Base-by-base conservation (phyloP, 1,140 invertebrate genomes). In the Copidosoma floridanum region DNA sequence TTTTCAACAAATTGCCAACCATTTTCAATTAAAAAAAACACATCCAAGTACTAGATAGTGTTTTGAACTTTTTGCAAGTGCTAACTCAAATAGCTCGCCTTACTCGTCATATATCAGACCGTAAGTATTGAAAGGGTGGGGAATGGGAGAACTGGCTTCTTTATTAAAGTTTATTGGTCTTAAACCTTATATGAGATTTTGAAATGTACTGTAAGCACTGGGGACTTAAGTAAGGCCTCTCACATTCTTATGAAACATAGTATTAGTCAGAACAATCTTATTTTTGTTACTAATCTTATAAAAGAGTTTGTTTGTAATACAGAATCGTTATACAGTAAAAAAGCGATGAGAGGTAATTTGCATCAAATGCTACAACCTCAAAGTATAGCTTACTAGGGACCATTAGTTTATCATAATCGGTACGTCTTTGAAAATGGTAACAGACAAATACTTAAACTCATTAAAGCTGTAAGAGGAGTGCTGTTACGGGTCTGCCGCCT, bases 141-240 rank as follows among this genome's bases (percentile, higher is more conserved):
- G 64, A 65, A 53, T 63, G 54, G 52, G 8, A 63, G 14, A 65
- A 63, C 27, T 63, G 40, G 40, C 12, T 66, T n/a, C 26, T 66
- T 1, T 52, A 57, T 41, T 66, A 61, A 37, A 64, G 65, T 41
- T 29, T 60, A 11, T 46, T 53, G 16, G 23, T 62, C 35, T 12
- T 52, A 23, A 21, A 64, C 18, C 32, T 43, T 16, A 12, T 40
- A 20, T 35, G 46, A 26, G 32, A 48, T 20, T 14, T 35, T 10
- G 18, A 47, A 21, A 12, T 26, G 21, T 63, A 60, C 27, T 23
- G 43, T 6, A 11, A 53, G 12, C 59, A 67, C 47, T 67, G 65
- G 59, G 6, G 44, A 43, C 26, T 48, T 44, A 50, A 65, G 16
- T 59, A 65, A 11, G 23, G 65, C 61, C 21, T 43, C 56, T 35